Evolutionary conservation across 1,140 invertebrate species (phyloP), one percentile per base, ranked within the genome.

Genomic region (Eupeodes corollae): DNA sequence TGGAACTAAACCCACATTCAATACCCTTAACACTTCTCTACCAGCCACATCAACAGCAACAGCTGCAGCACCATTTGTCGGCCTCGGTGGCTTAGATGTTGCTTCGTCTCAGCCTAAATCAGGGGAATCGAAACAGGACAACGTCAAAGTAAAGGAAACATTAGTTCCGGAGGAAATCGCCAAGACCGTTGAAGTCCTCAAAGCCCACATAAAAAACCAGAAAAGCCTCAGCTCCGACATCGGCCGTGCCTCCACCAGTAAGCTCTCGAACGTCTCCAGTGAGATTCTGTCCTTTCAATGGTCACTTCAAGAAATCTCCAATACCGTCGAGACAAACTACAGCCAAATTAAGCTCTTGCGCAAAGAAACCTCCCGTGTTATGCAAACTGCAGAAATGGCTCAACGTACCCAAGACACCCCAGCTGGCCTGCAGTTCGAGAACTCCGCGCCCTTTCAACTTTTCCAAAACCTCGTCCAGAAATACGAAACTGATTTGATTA

Each of bases 201-300:
- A 90, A 57, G 79, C 80, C 46, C 83, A 83, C 70, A 83, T 91
- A 0, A 89, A 90, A 71, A 79, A 82, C 44, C 86, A 91, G 61
- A 92, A 91, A 67, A 72, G 74, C 0, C 70, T 86, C 9, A 83
- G 84, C 52, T 89, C 89, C 1, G 86, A 90, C 54, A 83, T 91
- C 44, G 80, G 86, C 46, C 71, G 87, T 42, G 60, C 65, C 5
- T 66, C 66, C 14, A 59, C 58, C 0, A 59, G 59, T 3, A 68
- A 68, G 43, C 48, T 68, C 2, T 56, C 46, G 16, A 68, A 59
- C 49, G 66, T 68, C 0, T 50, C 50, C 11, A 56, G 54, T 21
- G 66, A 66, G 51, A 67, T 68, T 21, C 51, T 48, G 15, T 58
- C 54, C 44, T 42, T 74, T 1, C 60, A 63, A 39, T 69, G 64